These are phyloP conservation scores for Pogonophryne albipinna DNA, from an alignment of 2,797 vertebrate genomes.

Conservation along the genomic window DNA sequence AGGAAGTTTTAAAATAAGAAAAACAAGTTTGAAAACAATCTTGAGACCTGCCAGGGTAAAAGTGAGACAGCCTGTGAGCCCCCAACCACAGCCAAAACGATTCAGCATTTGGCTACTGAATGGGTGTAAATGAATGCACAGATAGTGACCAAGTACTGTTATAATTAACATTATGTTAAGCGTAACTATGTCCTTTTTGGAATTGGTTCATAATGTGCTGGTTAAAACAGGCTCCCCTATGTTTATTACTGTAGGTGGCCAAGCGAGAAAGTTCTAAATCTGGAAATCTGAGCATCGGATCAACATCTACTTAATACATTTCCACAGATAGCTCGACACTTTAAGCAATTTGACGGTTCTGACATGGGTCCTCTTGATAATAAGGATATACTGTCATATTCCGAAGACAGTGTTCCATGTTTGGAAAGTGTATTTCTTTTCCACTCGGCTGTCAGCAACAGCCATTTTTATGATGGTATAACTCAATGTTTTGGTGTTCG, in stretches of 20 bases:
- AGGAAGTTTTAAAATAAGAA: constrained; percentile 34
- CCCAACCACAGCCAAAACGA: constrained; percentile 29
- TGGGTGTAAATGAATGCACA: constrained; percentile 20
- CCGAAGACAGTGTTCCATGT: constrained; percentile 58
- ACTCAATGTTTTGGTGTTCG: not conserved
- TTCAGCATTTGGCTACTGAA: constrained; percentile 34
- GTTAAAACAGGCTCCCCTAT: constrained; percentile 6
- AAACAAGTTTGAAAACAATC: constrained; percentile 51
- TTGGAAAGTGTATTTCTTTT: constrained; percentile 68
- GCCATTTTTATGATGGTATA: constrained; percentile 56
- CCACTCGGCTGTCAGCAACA: constrained; percentile 65
- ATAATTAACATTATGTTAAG: constrained; percentile 29
- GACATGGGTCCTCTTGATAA: constrained; percentile 73
- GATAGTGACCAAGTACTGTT: constrained; percentile 15
- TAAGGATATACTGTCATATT: constrained; percentile 54
- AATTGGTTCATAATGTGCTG: constrained; percentile 11
- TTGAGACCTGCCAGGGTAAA: constrained; percentile 43
- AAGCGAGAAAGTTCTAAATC: constrained; percentile 28
- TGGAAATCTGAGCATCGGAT: constrained; percentile 40
- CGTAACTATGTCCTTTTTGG: constrained; percentile 12
- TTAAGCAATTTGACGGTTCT: constrained; percentile 60
- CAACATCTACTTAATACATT: constrained; percentile 62
- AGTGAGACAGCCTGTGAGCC: constrained; percentile 39
- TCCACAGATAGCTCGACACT: constrained; percentile 62
- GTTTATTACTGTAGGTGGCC: constrained; percentile 22